Evolutionary conservation across 2,797 vertebrate species (phyloP).

Genomic region (Gymnopithys bicolor): DNA sequence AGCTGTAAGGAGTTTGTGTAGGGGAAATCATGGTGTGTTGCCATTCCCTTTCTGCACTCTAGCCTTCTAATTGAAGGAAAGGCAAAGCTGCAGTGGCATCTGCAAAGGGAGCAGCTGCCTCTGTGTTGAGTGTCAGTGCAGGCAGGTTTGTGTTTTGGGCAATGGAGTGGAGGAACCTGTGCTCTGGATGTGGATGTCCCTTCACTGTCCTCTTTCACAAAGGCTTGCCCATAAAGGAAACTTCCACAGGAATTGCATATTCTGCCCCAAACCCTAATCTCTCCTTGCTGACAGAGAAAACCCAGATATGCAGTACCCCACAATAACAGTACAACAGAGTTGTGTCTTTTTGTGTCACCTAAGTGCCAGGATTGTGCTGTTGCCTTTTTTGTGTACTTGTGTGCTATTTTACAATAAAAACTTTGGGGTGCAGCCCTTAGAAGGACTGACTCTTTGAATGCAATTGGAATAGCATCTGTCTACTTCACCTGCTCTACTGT

Average conservation of each 20-base stretch:
- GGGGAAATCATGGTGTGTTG: not conserved
- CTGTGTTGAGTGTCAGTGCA: not conserved
- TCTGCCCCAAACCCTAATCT: not conserved
- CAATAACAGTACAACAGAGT: not conserved
- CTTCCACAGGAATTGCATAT: not conserved
- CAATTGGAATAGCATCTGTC: conserved; percentile 4
- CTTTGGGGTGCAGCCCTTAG: accelerated
- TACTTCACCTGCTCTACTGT: not conserved
- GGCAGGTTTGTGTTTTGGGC: not conserved
- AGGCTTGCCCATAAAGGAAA: not conserved
- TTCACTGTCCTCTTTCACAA: not conserved
- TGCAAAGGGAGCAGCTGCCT: conserved; percentile 6
- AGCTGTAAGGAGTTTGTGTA: not conserved
- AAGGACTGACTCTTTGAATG: not conserved
- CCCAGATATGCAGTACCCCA: not conserved
- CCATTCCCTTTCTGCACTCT: not conserved
- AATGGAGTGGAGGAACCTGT: not conserved
- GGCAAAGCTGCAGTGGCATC: not conserved
- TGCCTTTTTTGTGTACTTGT: not conserved
- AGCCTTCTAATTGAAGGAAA: not conserved
- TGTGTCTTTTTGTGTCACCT: not conserved
- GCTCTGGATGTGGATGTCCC: not conserved
- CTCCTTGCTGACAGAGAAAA: not conserved
- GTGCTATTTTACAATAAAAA: not conserved
- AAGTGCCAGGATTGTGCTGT: not conserved